Conservation (phyloP, 2,797 vertebrate species). For the Podarcis siculus region DNA sequence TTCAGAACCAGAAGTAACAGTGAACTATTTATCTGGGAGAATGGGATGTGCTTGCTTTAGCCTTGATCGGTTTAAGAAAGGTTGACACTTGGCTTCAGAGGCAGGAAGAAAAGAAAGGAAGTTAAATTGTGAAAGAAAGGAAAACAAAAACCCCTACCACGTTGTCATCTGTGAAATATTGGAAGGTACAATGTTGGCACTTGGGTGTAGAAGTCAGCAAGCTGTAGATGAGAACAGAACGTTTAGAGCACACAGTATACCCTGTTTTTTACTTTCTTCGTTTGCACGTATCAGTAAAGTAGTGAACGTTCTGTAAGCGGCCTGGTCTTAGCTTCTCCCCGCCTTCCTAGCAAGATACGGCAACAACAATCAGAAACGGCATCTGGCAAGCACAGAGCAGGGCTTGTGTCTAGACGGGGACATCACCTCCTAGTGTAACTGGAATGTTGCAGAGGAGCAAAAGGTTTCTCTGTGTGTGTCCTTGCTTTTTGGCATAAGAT, state of each 20-base stretch:
- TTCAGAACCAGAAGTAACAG: not conserved
- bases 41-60: not conserved
- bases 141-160: not conserved
- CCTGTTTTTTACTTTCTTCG: not conserved
- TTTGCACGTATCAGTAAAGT: not conserved
- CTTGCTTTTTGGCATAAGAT: not conserved
- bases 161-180: not conserved
- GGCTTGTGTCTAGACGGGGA: not conserved
- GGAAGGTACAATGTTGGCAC: not conserved
- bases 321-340: not conserved
- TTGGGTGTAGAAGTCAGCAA: not conserved
- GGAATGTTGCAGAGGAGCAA: not conserved
- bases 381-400: not conserved
- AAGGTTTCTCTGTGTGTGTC: not conserved
- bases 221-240: not conserved
- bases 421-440: not conserved
- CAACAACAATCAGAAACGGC: not conserved
- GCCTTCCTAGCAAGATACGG: not conserved
- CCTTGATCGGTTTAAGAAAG: not conserved
- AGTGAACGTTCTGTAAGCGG: not conserved
- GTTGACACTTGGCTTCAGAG: not conserved
- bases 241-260: not conserved
- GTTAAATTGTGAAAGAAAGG: not conserved
- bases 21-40: not conserved
- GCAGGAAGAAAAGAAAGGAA: not conserved